Percentiles rank a stretch among this genome's conserved stretches.
Conservation (phyloP, 2,797 vertebrate genomes). For the Adrianichthys oophorus region DNA sequence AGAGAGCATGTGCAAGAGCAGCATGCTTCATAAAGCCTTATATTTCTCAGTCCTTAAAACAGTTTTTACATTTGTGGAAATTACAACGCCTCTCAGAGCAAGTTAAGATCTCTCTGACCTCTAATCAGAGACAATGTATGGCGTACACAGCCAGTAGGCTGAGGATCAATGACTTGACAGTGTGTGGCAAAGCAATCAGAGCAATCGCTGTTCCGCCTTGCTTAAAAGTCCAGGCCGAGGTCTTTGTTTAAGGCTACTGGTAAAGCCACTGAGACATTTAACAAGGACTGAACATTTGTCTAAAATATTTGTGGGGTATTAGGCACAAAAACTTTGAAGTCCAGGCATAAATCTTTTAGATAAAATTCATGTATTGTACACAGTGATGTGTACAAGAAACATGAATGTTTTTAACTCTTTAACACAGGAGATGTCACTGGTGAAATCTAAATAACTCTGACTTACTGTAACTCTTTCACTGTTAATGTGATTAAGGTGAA, state of each 20-base stretch:
- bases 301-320: slow-evolving; percentile 33
- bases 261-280: slow-evolving; percentile 57
- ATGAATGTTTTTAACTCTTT: too few relatives aligned
- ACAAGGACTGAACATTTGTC: slow-evolving; percentile 29
- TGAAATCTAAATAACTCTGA: too few relatives aligned
- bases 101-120: slow-evolving; percentile 50
- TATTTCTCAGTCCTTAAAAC: slow-evolving; percentile 31
- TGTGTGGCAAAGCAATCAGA: slow-evolving; percentile 66
- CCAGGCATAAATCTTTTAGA: slow-evolving; percentile 18
- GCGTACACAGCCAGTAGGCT: slow-evolving; percentile 58
- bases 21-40: slow-evolving; percentile 11
- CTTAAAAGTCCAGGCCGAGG: slow-evolving; percentile 64
- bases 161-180: slow-evolving; percentile 71
- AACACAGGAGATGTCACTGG: too few relatives aligned
- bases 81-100: slow-evolving; percentile 46
- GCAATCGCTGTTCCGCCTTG: slow-evolving; percentile 59
- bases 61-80: slow-evolving; percentile 23
- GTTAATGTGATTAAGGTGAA: too few relatives aligned
- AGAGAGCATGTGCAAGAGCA: slow-evolving; percentile 37
- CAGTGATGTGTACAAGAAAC: slow-evolving; percentile 28
- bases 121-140: slow-evolving; percentile 66
- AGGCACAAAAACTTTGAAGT: slow-evolving; percentile 26
- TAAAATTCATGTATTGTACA: slow-evolving; percentile 10
- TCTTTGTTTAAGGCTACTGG: slow-evolving; percentile 56
- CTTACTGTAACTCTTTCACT: too few relatives aligned